Percentiles rank a stretch among this genome's conserved stretches.
Conservation (phyloP, 1,140 invertebrate species). For the Bombus cullumanus region DNA sequence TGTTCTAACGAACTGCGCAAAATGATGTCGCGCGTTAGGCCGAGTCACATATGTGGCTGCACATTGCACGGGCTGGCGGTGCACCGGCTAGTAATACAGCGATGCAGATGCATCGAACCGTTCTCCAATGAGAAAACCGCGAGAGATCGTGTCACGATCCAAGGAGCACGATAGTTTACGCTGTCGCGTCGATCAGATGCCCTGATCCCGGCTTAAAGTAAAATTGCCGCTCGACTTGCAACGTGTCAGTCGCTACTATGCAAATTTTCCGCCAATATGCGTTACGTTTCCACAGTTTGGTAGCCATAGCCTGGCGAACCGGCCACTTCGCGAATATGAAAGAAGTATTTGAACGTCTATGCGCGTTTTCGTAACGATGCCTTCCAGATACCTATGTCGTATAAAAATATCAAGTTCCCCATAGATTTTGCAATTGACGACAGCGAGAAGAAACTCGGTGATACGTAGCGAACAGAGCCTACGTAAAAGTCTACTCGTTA, state of each 20-base stretch:
- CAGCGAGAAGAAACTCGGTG: too few relatives aligned
- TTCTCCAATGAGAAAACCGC: constrained; percentile 38
- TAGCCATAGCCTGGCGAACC: background rate
- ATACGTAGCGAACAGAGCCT: too few relatives aligned
- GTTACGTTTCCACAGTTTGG: background rate
- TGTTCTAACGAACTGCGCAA: constrained; percentile 43
- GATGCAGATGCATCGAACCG: constrained; percentile 31
- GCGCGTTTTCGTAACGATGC: background rate
- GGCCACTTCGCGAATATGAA: background rate
- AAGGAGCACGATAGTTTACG: constrained; percentile 38
- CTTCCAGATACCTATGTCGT: background rate
- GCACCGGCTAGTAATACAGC: constrained; percentile 19
- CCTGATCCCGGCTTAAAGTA: constrained; percentile 52
- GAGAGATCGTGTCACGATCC: constrained; percentile 21
- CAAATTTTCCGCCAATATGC: constrained; percentile 49
- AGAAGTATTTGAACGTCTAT: background rate
- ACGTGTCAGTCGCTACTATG: constrained; percentile 41
- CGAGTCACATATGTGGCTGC: constrained; percentile 14
- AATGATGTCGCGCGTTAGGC: constrained; percentile 32
- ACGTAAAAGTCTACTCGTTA: background rate
- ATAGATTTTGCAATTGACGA: background rate
- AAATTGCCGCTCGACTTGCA: constrained; percentile 43
- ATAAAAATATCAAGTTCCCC: background rate
- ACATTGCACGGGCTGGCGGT: constrained; percentile 1
- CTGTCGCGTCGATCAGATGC: constrained; percentile 45